These are phyloP conservation scores for Folsomia candida DNA, from an alignment of 2,888 invertebrate genomes.

Conservation along the genomic window DNA sequence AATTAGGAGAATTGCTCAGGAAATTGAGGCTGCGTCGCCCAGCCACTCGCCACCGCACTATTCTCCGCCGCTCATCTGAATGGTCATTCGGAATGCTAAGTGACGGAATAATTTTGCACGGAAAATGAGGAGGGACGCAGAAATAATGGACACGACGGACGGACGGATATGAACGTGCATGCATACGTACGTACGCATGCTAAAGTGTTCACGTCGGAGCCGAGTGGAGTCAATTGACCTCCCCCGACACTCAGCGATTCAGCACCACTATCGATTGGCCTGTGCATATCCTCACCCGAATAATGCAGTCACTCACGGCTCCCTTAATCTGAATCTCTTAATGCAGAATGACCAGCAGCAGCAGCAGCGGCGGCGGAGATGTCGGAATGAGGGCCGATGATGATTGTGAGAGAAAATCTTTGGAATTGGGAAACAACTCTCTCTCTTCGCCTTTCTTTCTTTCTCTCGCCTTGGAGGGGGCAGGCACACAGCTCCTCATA, in stretches of 20 bases:
- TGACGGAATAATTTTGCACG: not conserved
- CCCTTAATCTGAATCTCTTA: constrained; percentile 15
- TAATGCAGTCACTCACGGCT: not conserved
- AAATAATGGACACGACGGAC: constrained; percentile 11
- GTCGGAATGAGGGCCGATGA: constrained; percentile 1
- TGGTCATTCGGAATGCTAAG: not conserved
- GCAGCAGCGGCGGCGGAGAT: constrained; percentile 8
- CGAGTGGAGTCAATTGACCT: constrained; percentile 49
- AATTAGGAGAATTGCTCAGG: not conserved
- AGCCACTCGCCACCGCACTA: constrained; percentile 26
- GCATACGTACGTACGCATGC: not conserved
- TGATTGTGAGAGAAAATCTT: not conserved
- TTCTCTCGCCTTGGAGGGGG: not conserved
- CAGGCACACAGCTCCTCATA: not conserved
- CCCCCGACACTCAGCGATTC: constrained; percentile 42
- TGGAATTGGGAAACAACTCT: not conserved
- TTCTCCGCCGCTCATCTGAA: not conserved
- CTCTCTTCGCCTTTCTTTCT: not conserved
- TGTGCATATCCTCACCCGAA: constrained; percentile 12
- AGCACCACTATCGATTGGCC: constrained; percentile 45
- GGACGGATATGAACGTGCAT: constrained; percentile 10
- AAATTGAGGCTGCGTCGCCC: not conserved
- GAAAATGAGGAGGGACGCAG: constrained; percentile 4
- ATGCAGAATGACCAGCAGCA: constrained; percentile 32
- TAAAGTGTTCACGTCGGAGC: not conserved